Evolutionary conservation across 2,113 vertebrate species (phyloP).

Genomic region (Xiphophorus maculatus): DNA sequence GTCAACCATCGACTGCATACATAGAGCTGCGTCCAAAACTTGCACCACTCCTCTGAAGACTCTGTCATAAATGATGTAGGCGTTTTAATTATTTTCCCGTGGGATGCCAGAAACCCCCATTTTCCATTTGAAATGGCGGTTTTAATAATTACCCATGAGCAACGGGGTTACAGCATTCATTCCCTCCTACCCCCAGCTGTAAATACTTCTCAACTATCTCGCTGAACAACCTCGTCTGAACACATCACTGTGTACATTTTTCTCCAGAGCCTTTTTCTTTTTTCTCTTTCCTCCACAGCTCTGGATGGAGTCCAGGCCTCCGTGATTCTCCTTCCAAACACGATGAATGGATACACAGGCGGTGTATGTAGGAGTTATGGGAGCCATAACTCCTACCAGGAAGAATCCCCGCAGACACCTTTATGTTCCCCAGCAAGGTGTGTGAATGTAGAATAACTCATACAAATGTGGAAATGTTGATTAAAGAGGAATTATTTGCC

Average conservation of each 20-base stretch:
- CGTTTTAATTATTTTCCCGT: no score
- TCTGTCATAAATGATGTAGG: neutral
- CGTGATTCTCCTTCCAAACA: conserved; percentile 23
- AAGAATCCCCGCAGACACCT: conserved; percentile 16
- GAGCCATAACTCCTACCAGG: neutral
- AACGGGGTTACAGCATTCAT: neutral
- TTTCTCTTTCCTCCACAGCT: neutral
- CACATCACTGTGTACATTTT: conserved; percentile 25
- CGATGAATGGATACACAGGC: conserved; percentile 7
- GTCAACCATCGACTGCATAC: neutral
- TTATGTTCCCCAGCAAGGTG: neutral
- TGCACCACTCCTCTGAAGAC: conserved; percentile 13
- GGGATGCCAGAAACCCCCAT: no score
- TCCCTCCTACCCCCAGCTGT: neutral
- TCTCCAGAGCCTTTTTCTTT: conserved; percentile 23
- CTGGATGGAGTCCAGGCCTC: neutral
- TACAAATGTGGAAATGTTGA: conserved; percentile 17
- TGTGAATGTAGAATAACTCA: neutral
- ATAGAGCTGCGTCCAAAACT: conserved; percentile 11
- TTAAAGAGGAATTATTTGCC: conserved; percentile 22
- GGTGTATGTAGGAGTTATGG: conserved; percentile 18
- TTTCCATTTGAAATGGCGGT: no score
- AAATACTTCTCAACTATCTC: conserved; percentile 30
- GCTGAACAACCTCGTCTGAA: conserved; percentile 25
- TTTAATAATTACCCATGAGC: neutral